phyloP scores from a whole-genome alignment of 2,888 invertebrate species.

The Phyllotreta striolata region DNA sequence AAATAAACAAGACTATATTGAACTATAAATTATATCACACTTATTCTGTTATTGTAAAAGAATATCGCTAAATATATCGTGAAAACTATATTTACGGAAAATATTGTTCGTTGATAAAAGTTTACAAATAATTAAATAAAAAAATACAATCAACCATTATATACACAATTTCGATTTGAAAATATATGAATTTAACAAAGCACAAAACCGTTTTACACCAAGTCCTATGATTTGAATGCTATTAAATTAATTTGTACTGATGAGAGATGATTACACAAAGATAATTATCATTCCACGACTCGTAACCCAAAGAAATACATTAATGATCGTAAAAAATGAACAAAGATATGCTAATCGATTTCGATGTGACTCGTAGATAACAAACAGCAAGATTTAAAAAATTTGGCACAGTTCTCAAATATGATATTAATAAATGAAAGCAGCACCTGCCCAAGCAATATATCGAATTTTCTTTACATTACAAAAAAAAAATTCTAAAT shows the following conservation, averaged over 20 bases:
- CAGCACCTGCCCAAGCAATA: no score
- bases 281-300: background rate
- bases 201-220: conserved; percentile 43
- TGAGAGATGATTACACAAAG: conserved; percentile 38
- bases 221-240: conserved; percentile 28
- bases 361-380: conserved; percentile 13
- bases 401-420: conserved; percentile 4
- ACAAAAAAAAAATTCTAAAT: no score
- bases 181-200: conserved; percentile 37
- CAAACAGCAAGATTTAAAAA: background rate
- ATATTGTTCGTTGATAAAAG: conserved; percentile 40
- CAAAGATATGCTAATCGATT: background rate
- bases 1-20: conserved; percentile 29
- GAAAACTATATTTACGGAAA: conserved; percentile 46
- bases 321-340: no score
- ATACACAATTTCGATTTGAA: conserved; percentile 38
- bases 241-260: conserved; percentile 46
- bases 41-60: conserved; percentile 39
- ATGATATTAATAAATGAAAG: no score
- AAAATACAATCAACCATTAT: conserved; percentile 40
- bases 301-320: no score
- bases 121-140: conserved; percentile 36
- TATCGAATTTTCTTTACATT: no score
- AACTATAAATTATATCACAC: conserved; percentile 37
- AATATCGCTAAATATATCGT: conserved; percentile 52